Evolutionary conservation across 2,888 invertebrate genomes (phyloP).

Genomic region (Candidula unifasciata): DNA sequence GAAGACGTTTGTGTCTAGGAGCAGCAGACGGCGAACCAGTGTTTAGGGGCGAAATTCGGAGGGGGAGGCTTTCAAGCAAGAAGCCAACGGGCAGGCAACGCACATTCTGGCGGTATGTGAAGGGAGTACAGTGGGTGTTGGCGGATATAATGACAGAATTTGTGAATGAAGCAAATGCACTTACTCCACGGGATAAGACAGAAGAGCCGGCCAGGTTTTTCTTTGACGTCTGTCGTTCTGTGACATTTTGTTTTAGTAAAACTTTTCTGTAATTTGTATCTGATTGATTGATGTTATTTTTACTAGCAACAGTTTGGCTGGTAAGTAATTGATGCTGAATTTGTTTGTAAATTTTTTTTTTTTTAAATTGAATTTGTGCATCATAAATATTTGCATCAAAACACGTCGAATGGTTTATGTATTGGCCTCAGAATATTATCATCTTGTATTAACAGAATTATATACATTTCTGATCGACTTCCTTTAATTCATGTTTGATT

Average conservation of each 20-base stretch:
- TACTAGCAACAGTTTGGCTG: neutral
- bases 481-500: no score
- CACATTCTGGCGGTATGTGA: neutral
- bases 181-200: neutral
- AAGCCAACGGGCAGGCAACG: neutral
- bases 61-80: neutral
- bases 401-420: no score
- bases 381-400: no score
- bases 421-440: no score
- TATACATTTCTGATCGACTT: no score
- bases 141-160: conserved; percentile 15
- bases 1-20: neutral
- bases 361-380: no score
- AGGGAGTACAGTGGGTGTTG: neutral
- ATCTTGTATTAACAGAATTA: no score
- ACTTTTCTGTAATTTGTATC: neutral
- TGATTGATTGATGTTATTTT: neutral
- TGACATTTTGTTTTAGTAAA: neutral
- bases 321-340: no score
- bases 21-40: neutral
- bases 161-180: conserved; percentile 25
- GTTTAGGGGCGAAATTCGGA: neutral
- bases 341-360: no score
- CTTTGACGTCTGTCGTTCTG: neutral
- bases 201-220: neutral